Conservation (phyloP, 2,113 vertebrate genomes). For the Serranochromis macrocephalus region DNA sequence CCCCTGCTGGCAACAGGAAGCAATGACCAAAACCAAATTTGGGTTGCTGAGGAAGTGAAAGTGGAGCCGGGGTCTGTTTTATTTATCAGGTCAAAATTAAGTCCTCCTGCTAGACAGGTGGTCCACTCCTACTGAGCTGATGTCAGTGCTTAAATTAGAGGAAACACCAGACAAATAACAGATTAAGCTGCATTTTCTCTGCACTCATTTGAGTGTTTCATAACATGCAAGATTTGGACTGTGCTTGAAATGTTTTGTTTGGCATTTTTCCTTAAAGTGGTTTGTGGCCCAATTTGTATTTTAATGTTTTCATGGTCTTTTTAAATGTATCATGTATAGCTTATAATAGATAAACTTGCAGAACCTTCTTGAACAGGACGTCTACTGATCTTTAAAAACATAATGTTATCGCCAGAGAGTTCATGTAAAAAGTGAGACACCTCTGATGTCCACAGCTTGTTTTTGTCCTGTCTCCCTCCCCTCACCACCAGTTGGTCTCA, state of each 20-base stretch:
- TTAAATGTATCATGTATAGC: neutral
- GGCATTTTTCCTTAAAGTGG: neutral
- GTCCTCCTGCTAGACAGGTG: neutral
- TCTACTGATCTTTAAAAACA: neutral
- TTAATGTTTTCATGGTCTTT: neutral
- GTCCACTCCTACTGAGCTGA: neutral
- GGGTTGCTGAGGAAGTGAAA: neutral
- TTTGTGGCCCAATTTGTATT: neutral
- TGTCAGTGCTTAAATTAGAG: neutral
- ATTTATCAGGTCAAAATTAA: neutral
- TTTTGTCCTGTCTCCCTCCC: neutral
- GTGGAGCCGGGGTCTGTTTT: neutral
- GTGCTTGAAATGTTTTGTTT: neutral
- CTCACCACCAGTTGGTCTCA: neutral
- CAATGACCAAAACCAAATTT: neutral
- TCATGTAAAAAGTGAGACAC: neutral
- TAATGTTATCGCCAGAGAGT: neutral
- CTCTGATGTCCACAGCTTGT: neutral
- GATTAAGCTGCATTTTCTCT: neutral
- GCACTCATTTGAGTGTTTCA: neutral
- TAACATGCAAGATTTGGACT: neutral
- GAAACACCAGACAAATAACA: neutral
- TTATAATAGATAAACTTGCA: neutral
- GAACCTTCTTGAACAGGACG: neutral
- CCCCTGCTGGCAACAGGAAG: constrained; percentile 2